Base-by-base conservation (phyloP, 2,113 vertebrate species). In the Pseudorhombus dupliciocellatus region DNA sequence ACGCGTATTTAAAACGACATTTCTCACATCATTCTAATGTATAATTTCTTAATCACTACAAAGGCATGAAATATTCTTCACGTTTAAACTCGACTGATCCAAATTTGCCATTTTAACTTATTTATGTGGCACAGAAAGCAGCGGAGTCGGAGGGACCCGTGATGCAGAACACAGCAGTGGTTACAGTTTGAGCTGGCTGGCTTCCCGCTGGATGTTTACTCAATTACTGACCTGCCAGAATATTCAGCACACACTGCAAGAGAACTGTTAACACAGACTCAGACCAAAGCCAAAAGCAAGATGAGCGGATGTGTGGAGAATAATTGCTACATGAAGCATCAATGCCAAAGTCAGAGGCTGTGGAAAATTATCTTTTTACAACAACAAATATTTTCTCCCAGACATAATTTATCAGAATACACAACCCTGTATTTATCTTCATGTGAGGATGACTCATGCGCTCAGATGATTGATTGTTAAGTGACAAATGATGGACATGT, bases 171-270 rank as follows among this genome's bases (percentile, higher is more conserved):
- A 60, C 51, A 59, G 75, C 54, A 15, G 44, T 12, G 26, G 56
- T 71, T 74, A 52, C 40, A 77, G 56, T 59, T 75, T 24, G 5
- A 77, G 59, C 57, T 48, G 69, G 42, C 37, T 52, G 56, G 64
- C 66, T 71, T 76, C 55, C 62, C 46, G 30, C 55, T 74, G 71
- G 42, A 44, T 18, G 5, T 44, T 44, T 14, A 16, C 42, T 44
- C 42, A 18, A 16, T 44, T 44, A 18, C 42, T 18, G 42, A 66
- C 71, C 70, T 79, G 59, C 48, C 75, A 77, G 75, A 77, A 74
- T 57, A 73, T 81, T 83, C 64, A 72, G 68, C 68, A 30, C 31
- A 75, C 42, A 12, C 63, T 25, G 40, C 70, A 68, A 59, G 53
- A 46, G 54, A 68, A 40, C 20, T 60, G 57, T 66, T 63, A 52